These are phyloP conservation scores for Paelopatides confundens DNA, from an alignment of 53 echinoderm and acorn worm genomes.

Conservation along the genomic window DNA sequence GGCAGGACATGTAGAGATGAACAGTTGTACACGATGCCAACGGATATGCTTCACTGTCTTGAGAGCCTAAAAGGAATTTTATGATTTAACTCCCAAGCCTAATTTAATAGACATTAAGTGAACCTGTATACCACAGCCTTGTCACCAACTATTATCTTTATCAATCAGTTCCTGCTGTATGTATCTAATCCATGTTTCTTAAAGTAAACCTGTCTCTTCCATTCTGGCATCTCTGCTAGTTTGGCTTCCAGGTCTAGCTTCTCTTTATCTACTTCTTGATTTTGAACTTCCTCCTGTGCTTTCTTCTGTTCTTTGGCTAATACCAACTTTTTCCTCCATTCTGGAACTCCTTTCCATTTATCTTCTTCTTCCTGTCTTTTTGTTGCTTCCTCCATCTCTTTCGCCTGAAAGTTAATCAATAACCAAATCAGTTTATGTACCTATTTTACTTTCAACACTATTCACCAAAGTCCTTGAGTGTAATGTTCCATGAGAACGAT, in stretches of 20 bases:
- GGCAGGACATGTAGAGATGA: too few species aligned
- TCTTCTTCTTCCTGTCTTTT: constrained; percentile 78
- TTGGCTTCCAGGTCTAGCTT: constrained; percentile 71
- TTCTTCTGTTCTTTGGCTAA: constrained; percentile 89
- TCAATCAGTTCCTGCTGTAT: neutral
- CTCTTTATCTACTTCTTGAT: constrained; percentile 62
- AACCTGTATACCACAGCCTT: too few species aligned
- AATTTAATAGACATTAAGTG: too few species aligned
- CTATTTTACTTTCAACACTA: too few species aligned
- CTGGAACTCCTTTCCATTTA: constrained; percentile 89
- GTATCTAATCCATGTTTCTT: constrained; percentile 57
- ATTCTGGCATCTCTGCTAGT: constrained; percentile 87
- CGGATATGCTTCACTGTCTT: too few species aligned
- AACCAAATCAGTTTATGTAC: too few species aligned
- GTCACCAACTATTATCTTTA: neutral
- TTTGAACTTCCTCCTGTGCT: constrained; percentile 67
- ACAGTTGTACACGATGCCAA: too few species aligned
- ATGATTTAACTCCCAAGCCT: too few species aligned
- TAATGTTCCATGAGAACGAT: too few species aligned
- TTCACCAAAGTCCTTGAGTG: too few species aligned
- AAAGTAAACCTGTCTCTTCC: constrained; percentile 83
- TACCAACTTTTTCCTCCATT: constrained; percentile 94
- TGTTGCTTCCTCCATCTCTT: constrained; percentile 66
- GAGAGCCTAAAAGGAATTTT: too few species aligned
- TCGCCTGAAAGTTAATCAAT: constrained; percentile 65